These are phyloP conservation scores for Oceanites oceanicus DNA, from an alignment of 2,113 vertebrate species.

Conservation along the genomic window DNA sequence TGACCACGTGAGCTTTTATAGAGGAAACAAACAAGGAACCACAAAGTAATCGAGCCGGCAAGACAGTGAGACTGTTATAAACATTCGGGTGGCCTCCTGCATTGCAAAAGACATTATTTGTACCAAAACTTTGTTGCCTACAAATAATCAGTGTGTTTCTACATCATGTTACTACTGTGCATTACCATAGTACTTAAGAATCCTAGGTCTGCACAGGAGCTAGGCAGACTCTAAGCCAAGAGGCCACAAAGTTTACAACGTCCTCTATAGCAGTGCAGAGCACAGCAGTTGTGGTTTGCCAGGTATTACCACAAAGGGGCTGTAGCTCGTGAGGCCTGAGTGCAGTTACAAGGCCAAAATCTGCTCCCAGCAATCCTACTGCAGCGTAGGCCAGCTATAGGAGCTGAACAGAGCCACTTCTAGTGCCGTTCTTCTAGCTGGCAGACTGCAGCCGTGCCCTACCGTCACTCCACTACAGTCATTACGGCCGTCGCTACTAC, in stretches of 20 bases:
- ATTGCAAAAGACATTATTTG: neutral
- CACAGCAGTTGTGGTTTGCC: neutral
- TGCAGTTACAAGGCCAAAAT: neutral
- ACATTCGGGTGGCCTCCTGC: neutral
- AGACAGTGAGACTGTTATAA: neutral
- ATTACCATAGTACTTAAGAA: neutral
- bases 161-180: neutral
- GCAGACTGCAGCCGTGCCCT: neutral
- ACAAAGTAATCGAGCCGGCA: neutral
- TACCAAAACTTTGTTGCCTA: neutral
- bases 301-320: neutral
- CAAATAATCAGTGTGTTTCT: neutral
- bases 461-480: neutral
- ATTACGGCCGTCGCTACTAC: neutral
- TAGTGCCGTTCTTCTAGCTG: neutral
- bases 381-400: fast-evolving
- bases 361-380: neutral
- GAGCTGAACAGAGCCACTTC: neutral
- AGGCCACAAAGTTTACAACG: neutral
- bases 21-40: neutral
- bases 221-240: neutral
- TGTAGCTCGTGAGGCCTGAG: neutral
- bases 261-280: neutral
- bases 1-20: neutral
- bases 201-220: neutral